Evolutionary conservation across 2,888 invertebrate genomes (phyloP).

Genomic region (Fabriciana adippe): DNA sequence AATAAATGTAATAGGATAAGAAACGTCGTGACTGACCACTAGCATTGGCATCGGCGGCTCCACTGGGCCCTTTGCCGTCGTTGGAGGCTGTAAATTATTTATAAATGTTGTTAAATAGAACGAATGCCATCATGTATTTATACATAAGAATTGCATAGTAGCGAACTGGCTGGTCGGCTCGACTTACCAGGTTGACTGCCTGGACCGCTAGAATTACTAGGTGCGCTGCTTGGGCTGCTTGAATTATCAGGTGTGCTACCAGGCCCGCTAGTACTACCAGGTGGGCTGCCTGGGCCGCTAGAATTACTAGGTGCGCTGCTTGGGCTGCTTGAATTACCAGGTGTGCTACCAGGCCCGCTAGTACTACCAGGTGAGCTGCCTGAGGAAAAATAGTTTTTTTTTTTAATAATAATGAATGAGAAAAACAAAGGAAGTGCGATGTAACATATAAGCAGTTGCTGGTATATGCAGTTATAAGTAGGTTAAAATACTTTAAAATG

Average conservation of each 20-base stretch:
- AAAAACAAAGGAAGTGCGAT: too few species aligned
- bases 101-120: too few species aligned
- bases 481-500: too few species aligned
- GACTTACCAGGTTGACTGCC: conserved; percentile 3
- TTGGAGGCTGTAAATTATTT: neutral
- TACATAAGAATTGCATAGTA: neutral
- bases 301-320: neutral
- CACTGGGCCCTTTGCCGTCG: neutral
- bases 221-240: neutral
- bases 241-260: too few species aligned
- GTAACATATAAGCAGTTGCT: too few species aligned
- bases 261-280: neutral
- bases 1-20: neutral
- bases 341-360: neutral
- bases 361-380: neutral
- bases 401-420: too few species aligned
- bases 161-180: neutral
- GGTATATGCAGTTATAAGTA: too few species aligned
- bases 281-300: too few species aligned
- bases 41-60: neutral
- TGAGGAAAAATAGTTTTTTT: too few species aligned
- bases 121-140: too few species aligned
- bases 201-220: neutral
- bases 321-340: neutral
- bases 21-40: neutral